phyloP scores from a whole-genome alignment of 2,888 invertebrate genomes.

The Sinotaia quadrata region DNA sequence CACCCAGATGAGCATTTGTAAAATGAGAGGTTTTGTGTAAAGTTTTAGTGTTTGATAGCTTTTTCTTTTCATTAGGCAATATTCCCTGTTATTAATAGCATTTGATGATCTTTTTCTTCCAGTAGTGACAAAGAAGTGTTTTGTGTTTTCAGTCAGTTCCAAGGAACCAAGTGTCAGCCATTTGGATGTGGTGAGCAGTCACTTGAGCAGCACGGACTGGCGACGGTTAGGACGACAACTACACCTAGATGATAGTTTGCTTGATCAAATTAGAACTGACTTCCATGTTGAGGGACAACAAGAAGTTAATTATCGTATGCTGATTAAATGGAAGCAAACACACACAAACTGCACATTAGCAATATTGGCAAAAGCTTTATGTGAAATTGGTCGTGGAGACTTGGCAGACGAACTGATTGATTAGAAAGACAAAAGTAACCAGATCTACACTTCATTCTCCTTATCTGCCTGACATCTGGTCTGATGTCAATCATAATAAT shows the following conservation, averaged over 20 bases:
- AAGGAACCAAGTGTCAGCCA: neutral
- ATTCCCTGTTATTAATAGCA: too few relatives aligned
- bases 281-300: conserved; percentile 18
- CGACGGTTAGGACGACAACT: neutral
- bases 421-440: neutral
- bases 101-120: too few relatives aligned
- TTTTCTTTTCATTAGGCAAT: too few relatives aligned
- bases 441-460: too few relatives aligned
- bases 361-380: conserved; percentile 7
- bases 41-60: too few relatives aligned
- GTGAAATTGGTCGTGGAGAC: conserved; percentile 18
- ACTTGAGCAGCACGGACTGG: conserved; percentile 6
- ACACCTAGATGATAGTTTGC: neutral
- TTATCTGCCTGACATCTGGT: too few relatives aligned
- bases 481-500: too few relatives aligned
- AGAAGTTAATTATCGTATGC: conserved; percentile 22
- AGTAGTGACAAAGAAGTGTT: too few relatives aligned
- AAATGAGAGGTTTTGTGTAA: too few relatives aligned
- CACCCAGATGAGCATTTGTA: too few relatives aligned
- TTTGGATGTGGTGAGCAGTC: conserved; percentile 9
- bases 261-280: conserved; percentile 12
- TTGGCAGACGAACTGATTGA: conserved; percentile 26
- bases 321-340: conserved; percentile 13
- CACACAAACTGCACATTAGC: neutral
- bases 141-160: neutral